Conservation (phyloP, 2,113 vertebrate genomes). For the Amphiprion percula region DNA sequence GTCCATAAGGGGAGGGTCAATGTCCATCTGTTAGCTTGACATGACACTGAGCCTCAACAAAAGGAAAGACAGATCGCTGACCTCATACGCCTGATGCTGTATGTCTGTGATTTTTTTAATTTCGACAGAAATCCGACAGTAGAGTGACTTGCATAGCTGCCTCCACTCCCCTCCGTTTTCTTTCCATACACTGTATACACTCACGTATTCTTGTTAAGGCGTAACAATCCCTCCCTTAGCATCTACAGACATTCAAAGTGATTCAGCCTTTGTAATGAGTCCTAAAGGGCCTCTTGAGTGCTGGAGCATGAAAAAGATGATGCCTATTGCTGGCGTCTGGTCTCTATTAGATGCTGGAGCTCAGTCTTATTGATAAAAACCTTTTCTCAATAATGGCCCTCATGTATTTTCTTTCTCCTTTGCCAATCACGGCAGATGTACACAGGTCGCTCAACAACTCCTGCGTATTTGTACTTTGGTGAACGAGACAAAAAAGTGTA, state of each 20-base stretch:
- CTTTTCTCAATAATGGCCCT: constrained; percentile 51
- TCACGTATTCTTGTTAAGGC: constrained; percentile 44
- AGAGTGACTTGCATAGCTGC: constrained; percentile 2
- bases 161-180: constrained; percentile 3
- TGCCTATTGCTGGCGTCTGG: constrained; percentile 49
- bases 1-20: constrained; percentile 81
- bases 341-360: constrained; percentile 59
- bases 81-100: constrained; percentile 41
- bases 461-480: constrained; percentile 4
- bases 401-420: constrained; percentile 57
- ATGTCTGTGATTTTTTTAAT: constrained; percentile 26
- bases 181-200: constrained; percentile 26
- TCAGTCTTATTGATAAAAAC: constrained; percentile 63
- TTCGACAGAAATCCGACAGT: constrained; percentile 8
- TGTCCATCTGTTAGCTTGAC: constrained; percentile 92
- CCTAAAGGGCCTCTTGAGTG: constrained; percentile 76
- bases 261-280: constrained; percentile 69
- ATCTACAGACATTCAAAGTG: constrained; percentile 67
- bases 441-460: constrained; percentile 26
- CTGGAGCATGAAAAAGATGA: constrained; percentile 69
- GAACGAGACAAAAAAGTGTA: constrained; percentile 7
- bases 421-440: constrained; percentile 39
- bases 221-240: constrained; percentile 48
- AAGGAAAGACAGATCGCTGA: constrained; percentile 54
- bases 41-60: constrained; percentile 82